Evolutionary conservation across 2,113 vertebrate genomes (phyloP).

Genomic region (Hepsetus odoe): DNA sequence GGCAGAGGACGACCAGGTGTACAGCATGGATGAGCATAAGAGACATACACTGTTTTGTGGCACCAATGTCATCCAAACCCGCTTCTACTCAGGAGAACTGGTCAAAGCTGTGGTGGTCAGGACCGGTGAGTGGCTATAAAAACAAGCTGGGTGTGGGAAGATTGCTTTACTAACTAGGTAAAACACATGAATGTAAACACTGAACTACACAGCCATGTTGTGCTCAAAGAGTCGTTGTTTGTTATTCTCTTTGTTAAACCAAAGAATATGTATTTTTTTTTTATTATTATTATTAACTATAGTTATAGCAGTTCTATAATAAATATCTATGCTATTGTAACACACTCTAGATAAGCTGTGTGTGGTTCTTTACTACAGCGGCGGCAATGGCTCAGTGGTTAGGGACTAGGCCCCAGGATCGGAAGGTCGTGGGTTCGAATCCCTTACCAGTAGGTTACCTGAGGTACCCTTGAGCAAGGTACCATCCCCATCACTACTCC

Average conservation of each 20-base stretch:
- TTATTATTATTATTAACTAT: not conserved
- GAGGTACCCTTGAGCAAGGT: too few species aligned
- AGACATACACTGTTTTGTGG: conserved; percentile 97
- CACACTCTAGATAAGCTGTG: not conserved
- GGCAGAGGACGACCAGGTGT: conserved; percentile 73
- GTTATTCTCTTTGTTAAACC: not conserved
- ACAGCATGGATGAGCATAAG: conserved; percentile 86
- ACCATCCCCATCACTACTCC: too few species aligned
- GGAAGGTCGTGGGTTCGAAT: too few species aligned
- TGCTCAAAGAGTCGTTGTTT: not conserved
- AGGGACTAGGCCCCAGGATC: too few species aligned
- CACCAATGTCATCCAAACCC: conserved; percentile 93
- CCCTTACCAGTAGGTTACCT: too few species aligned
- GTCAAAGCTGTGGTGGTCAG: conserved; percentile 94
- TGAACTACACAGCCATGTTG: not conserved
- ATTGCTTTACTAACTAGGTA: not conserved
- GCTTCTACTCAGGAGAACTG: conserved; percentile 93
- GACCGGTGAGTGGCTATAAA: conserved; percentile 80
- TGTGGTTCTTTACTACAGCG: not conserved
- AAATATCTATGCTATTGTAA: not conserved
- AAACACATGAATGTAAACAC: not conserved
- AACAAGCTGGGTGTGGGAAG: not conserved
- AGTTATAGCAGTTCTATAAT: not conserved
- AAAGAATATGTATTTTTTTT: not conserved
- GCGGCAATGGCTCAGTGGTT: too few species aligned